Conservation (phyloP, 1,140 invertebrate species). For the Drosophila arawakana region DNA sequence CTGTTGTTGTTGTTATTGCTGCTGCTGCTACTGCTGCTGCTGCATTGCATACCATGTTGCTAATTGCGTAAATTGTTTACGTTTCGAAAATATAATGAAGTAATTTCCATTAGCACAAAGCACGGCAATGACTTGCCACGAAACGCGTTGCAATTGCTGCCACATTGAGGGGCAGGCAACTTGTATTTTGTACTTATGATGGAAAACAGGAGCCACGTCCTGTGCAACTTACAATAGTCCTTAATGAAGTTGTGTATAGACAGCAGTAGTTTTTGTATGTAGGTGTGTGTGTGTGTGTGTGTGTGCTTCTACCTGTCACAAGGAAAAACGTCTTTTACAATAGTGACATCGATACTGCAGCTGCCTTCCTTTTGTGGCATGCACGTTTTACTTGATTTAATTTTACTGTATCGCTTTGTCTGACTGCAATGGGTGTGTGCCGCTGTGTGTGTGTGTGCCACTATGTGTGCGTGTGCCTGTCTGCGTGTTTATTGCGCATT, state of each 20-base stretch:
- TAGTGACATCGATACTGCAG: slow-evolving; percentile 70
- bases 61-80: slow-evolving; percentile 83
- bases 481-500: slow-evolving; percentile 81
- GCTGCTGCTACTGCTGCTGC: slow-evolving; percentile 18
- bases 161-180: not conserved
- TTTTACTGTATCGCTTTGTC: slow-evolving; percentile 63
- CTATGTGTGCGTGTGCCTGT: slow-evolving; percentile 2
- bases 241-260: slow-evolving; percentile 49
- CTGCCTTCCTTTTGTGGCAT: slow-evolving; percentile 46
- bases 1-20: slow-evolving; percentile 21
- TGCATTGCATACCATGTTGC: slow-evolving; percentile 63
- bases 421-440: slow-evolving; percentile 3
- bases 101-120: slow-evolving; percentile 78
- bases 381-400: slow-evolving; percentile 82
- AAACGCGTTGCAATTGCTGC: slow-evolving; percentile 39
- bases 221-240: slow-evolving; percentile 35
- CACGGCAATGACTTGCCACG: slow-evolving; percentile 65
- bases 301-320: slow-evolving; percentile 41
- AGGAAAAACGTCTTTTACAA: slow-evolving; percentile 36
- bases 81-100: slow-evolving; percentile 81
- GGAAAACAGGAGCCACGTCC: slow-evolving; percentile 13
- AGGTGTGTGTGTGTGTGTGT: not conserved
- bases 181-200: slow-evolving; percentile 6
- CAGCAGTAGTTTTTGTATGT: no score
- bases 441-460: slow-evolving; percentile 23